Base-by-base conservation (phyloP, 2,888 invertebrate species). In the Cerastoderma edule region DNA sequence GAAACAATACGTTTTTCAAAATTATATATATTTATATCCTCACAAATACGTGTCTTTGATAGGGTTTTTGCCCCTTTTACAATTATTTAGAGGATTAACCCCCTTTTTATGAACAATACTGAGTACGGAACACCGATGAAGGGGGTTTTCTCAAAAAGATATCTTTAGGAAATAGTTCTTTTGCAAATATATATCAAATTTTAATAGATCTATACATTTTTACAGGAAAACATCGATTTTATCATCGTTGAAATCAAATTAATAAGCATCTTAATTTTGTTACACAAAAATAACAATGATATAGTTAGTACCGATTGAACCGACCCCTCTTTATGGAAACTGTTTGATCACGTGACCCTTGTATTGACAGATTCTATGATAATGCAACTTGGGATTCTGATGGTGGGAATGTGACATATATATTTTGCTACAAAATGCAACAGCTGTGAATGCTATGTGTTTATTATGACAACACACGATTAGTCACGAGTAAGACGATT, bases 311-410 rank as follows among this genome's bases (percentile, higher is more conserved):
- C 24, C n/a, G 1, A 22, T 10, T 50, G n/a, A 13, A 27, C n/a
- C 10, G 6, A 2, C 2, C 39, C 39, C 60, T 22, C 24, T 60
- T n/a, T 33, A 24, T 60, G 2, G 50, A 27, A 50, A 50, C 4
- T 24, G 60, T 60, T 60, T 60, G 60, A 48, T 79, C 82, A 82
- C 76, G 79, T 82, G 82, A 82, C 32, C 48, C 48, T 30, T 66
- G 28, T 81, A 81, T 81, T 81, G 81, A 81, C 81, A 78, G 66
- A 81, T 81, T 81, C 78, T 81, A 81, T 81, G 81, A 53, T 81
- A 81, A 81, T 81, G 73, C 71, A 46, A 64, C 54, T 65, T 30
- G 72, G 39, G 81, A 78, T 35, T 54, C 78, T 81, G 77, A 60
- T 44, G 67, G 75, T 57, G 70, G 33, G 72, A 80, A 69, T 69